Base-by-base conservation (phyloP, 2,888 invertebrate genomes). In the Magallana nippona region DNA sequence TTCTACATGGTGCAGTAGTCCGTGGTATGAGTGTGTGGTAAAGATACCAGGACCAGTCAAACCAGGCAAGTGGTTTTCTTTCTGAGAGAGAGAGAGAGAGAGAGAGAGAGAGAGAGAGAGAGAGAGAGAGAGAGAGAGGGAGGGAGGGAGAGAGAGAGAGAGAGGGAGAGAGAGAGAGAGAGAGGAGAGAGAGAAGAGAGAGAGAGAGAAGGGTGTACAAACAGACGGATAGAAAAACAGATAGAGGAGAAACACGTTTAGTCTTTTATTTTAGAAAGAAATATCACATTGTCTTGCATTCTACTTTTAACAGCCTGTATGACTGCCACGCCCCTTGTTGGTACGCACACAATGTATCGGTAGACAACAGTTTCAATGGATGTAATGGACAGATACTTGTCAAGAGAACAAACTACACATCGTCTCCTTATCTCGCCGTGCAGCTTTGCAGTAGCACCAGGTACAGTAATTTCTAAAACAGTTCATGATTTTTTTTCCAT, bases 1-100 rank as follows among this genome's bases (percentile, higher is more conserved):
- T 32, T 19, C 13, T 22, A 15, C 27, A 1, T 71, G 71, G 71
- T 71, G 13, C 10, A 27, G 22, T 71, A 22, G 32, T 13, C 32
- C 71, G 27, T 71, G 71, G 71, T 71, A 71, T 15, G 32, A 71
- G 27, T 71, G 71, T 71, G 71, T 32, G 2, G 27, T 71, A 27
- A 2, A 71, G 71, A 71, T 71, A 27, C 71, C 71, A 10, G 60
- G 60, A 1, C 71, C 71, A 13, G 22, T 19, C 27, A 32, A 71
- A 27, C 71, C 71, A 27, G 22, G 71, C 32, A 15, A 71, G 71
- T 27, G 44, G 44, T 44, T 44, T 44, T 44, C 44, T 44, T 44
- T 44, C 44, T 44, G 44, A 44, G 44, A 44, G 44, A 44, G 44
- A 44, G 44, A 32, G 3, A 32, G 32, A 5, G 3, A 32, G 32